Base-by-base conservation (phyloP, 2,888 invertebrate species). In the Rhagium mordax region DNA sequence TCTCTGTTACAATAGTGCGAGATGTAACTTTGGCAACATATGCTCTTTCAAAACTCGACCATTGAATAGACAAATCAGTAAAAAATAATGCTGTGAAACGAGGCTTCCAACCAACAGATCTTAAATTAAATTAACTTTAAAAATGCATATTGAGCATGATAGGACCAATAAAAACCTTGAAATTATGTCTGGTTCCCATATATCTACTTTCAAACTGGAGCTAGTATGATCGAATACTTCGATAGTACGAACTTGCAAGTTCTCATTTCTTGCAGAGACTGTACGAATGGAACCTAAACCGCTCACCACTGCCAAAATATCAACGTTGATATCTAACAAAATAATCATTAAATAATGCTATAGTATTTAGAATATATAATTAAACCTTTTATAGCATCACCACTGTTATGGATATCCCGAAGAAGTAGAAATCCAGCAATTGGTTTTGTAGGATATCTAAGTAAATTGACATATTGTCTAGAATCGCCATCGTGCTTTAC, bases 121-220 rank as follows among this genome's bases (percentile, higher is more conserved):
- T 91, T 78, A 33, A 82, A 72, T 66, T 27, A 3, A 33, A 27
- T 0, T 15, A 27, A 29, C 18, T 29, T 20, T 57, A 21, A 16
- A 55, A 55, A 64, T 13, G 10, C 27, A 49, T 29, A 10, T n/a
- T 4, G 8, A 29, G n/a, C 29, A 62, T 21, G 16, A 15, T 13
- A 10, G 10, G 15, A 60, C 7, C 24, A 27, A 51, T 55, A 57
- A 59, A 6, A 62, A 92, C 89, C 92, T 90, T 79, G 90, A 89
- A 67, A 95, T 93, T 83, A 93, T 91, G 75, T 94, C 94, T 2
- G 89, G 87, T 75, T 95, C 93, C 92, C 95, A 95, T 57, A 94
- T 88, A 47, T 92, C 87, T 68, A 92, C 85, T 18, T 90, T 86
- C 6, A 92, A 88, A n/a, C 91, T 92, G 18, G 90, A 90, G 72